Evolutionary conservation across 35 echinoderm and acorn worm genomes (phyloP).

Genomic region (Lytechinus variegatus): DNA sequence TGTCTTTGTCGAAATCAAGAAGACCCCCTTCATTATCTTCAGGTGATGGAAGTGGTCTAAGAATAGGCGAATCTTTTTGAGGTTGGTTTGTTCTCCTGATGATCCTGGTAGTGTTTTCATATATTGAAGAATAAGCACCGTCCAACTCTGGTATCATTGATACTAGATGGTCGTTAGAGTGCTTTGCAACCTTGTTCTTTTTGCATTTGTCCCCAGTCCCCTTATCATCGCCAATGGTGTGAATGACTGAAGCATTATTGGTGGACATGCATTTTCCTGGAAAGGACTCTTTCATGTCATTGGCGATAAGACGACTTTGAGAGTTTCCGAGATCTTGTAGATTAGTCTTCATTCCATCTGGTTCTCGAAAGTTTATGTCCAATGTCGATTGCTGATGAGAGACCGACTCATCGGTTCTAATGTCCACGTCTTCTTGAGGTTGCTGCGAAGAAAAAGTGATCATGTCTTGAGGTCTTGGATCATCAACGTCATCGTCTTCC

Average conservation of each 20-base stretch:
- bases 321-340: not conserved
- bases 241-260: not conserved
- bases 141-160: not conserved
- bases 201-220: not conserved
- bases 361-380: not conserved
- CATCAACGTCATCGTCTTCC: not conserved
- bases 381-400: not conserved
- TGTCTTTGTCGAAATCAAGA: not conserved
- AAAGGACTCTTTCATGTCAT: not conserved
- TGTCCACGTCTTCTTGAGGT: not conserved
- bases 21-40: not conserved
- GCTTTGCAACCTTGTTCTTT: not conserved
- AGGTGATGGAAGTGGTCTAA: not conserved
- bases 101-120: not conserved
- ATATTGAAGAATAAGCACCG: not conserved
- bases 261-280: not conserved
- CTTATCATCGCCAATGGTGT: not conserved
- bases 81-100: not conserved
- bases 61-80: not conserved
- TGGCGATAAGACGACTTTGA: not conserved
- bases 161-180: not conserved
- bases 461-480: not conserved
- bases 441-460: not conserved
- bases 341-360: not conserved
- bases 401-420: not conserved